These are phyloP conservation scores for Xanthostigma xanthostigma DNA, from an alignment of 2,888 invertebrate species.

Conservation along the genomic window DNA sequence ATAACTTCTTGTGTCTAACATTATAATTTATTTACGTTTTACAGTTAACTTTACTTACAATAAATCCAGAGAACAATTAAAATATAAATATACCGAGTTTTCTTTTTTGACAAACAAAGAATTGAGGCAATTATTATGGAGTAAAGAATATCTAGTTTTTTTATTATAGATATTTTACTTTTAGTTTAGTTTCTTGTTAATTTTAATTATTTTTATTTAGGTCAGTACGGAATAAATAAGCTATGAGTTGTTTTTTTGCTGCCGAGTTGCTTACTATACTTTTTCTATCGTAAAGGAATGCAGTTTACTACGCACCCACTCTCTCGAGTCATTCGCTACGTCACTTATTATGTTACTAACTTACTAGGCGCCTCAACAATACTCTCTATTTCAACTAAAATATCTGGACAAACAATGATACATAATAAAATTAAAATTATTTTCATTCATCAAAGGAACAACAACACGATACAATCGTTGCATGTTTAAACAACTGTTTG, in stretches of 20 bases:
- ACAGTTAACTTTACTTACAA: no score
- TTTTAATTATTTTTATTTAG: neutral
- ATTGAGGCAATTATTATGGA: neutral
- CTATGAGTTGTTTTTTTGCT: neutral
- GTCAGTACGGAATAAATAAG: neutral
- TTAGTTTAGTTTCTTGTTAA: neutral
- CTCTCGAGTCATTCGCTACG: neutral
- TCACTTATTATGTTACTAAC: no score
- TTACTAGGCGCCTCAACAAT: no score
- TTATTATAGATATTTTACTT: neutral
- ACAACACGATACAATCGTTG: no score
- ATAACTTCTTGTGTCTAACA: no score
- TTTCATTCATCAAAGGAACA: no score
- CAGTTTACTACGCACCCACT: neutral
- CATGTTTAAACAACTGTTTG: no score
- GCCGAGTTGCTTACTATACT: neutral
- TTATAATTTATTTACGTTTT: no score
- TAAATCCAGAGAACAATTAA: no score
- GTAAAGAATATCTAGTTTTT: neutral
- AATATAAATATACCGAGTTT: no score
- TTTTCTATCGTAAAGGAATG: neutral
- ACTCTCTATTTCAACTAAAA: no score
- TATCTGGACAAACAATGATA: neutral
- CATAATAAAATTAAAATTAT: neutral
- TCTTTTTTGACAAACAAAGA: no score